Percentiles rank a stretch among this genome's conserved stretches.
Conservation (phyloP, 2,113 vertebrate genomes). For the Brachypodius melanocephalos region DNA sequence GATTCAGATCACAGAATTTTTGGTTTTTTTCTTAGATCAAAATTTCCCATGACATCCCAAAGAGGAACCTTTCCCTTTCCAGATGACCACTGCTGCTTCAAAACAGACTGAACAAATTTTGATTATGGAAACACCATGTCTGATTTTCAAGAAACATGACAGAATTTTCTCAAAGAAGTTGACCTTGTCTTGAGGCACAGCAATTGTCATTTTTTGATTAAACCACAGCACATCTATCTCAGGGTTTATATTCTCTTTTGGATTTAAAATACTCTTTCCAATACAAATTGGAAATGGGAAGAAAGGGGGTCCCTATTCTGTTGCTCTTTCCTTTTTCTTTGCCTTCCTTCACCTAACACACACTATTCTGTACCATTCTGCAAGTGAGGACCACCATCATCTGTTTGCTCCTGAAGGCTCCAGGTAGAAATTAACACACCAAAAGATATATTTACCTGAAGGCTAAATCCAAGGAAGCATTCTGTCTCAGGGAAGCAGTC, state of each 20-base stretch:
- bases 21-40: not conserved
- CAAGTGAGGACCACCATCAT: fast-evolving
- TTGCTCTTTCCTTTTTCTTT: not conserved
- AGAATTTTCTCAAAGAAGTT: not conserved
- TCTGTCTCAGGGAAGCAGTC: not conserved
- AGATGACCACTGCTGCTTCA: not conserved
- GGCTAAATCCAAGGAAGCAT: not conserved
- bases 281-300: not conserved
- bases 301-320: fast-evolving
- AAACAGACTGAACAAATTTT: not conserved
- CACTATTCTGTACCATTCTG: not conserved
- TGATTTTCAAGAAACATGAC: not conserved
- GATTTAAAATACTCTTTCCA: not conserved
- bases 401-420: not conserved
- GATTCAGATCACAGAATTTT: not conserved
- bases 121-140: not conserved
- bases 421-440: not conserved
- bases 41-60: not conserved
- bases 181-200: not conserved
- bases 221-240: not conserved
- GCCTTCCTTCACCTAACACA: not conserved
- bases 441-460: not conserved
- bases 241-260: not conserved
- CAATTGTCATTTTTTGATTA: not conserved
- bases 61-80: not conserved